Percentiles rank a stretch among this genome's conserved stretches.
phyloP scores from a whole-genome alignment of 2,888 invertebrate genomes.

The Agrypnus murinus region DNA sequence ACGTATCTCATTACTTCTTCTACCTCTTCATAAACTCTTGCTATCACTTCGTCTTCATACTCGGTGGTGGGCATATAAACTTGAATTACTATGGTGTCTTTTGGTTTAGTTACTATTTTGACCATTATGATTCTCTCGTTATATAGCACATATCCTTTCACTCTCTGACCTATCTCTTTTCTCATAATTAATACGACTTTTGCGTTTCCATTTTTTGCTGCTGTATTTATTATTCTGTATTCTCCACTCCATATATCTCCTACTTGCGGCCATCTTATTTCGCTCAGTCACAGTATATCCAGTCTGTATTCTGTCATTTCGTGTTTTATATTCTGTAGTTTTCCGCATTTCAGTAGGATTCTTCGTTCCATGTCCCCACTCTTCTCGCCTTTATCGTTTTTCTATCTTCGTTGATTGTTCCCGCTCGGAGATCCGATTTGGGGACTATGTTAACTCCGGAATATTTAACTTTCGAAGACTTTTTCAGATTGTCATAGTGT shows the following conservation, averaged over 20 bases:
- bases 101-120: slow-evolving; percentile 14
- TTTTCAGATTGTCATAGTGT: too few species aligned
- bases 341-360: background rate
- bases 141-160: background rate
- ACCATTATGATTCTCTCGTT: background rate
- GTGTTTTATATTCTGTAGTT: background rate
- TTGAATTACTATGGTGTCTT: background rate
- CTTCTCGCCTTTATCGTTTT: background rate
- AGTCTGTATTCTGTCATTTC: slow-evolving; percentile 23
- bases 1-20: background rate
- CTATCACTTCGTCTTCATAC: background rate
- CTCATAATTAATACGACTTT: slow-evolving; percentile 2
- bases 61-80: too few species aligned
- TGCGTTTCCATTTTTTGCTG: slow-evolving; percentile 3
- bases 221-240: slow-evolving; percentile 2
- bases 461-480: background rate
- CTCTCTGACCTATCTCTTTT: background rate
- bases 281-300: slow-evolving; percentile 3
- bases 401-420: background rate
- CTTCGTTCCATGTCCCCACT: background rate
- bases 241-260: slow-evolving; percentile 9
- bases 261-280: background rate
- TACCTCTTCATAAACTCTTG: background rate
- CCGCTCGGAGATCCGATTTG: background rate
- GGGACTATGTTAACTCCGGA: background rate